Conservation (phyloP, 2,888 invertebrate species). For the Linnaemya tessellans region DNA sequence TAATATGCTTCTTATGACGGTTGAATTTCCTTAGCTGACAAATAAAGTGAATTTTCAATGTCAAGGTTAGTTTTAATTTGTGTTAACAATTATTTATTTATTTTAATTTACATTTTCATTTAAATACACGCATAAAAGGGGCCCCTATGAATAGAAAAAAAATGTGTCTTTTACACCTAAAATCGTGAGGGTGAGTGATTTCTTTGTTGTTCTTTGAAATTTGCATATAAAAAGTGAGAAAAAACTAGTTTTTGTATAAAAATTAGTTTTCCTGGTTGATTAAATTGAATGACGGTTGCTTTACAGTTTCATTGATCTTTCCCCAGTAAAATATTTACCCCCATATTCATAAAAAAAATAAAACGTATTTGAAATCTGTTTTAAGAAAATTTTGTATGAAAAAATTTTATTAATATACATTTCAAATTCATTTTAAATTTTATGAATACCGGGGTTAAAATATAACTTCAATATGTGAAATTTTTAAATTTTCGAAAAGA, state of each 20-base stretch:
- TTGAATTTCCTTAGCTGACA: background rate
- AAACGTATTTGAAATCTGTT: no score
- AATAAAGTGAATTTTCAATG: slow-evolving; percentile 20
- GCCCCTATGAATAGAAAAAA: background rate
- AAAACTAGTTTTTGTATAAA: background rate
- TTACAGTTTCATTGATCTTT: slow-evolving; percentile 14
- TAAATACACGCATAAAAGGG: background rate
- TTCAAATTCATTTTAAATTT: no score
- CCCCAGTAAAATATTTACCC: slow-evolving; percentile 2
- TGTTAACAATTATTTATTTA: slow-evolving; percentile 6
- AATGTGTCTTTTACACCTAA: background rate
- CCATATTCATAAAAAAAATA: no score
- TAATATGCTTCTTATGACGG: background rate
- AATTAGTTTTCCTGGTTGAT: background rate
- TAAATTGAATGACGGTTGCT: slow-evolving; percentile 21
- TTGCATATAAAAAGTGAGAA: slow-evolving; percentile 3
- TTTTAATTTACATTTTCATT: background rate
- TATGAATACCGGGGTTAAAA: no score
- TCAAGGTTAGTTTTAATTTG: slow-evolving; percentile 41
- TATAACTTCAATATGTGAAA: no score
- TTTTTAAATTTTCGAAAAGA: no score
- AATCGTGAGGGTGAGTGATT: background rate
- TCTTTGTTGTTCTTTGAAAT: slow-evolving; percentile 2
- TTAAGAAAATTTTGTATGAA: no score
- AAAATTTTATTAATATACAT: no score